Conservation (phyloP, 2,888 invertebrate genomes). For the Tetropium fuscum region DNA sequence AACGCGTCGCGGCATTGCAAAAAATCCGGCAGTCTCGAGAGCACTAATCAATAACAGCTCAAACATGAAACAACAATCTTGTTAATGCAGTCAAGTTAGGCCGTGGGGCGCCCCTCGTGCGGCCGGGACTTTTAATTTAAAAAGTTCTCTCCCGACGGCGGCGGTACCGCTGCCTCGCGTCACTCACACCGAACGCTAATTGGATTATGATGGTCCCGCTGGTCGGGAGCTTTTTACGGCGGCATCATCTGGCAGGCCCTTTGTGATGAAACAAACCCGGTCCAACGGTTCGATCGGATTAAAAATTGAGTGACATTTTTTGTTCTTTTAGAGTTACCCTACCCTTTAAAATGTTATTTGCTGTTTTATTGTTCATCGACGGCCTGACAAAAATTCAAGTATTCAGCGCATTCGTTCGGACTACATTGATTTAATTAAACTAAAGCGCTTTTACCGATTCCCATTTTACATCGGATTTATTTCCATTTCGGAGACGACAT, state of each 20-base stretch:
- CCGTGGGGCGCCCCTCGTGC: slow-evolving; percentile 32
- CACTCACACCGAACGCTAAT: slow-evolving; percentile 62
- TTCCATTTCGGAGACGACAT: slow-evolving; percentile 14
- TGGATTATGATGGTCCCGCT: slow-evolving; percentile 63
- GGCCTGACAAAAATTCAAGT: slow-evolving; percentile 20
- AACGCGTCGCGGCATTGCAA: slow-evolving; percentile 10
- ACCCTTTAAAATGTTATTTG: slow-evolving; percentile 48
- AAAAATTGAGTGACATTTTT: slow-evolving; percentile 57
- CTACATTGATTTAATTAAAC: slow-evolving; percentile 25
- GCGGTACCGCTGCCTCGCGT: slow-evolving; percentile 49
- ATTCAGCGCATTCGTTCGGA: slow-evolving; percentile 24
- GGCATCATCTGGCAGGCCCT: slow-evolving; percentile 59
- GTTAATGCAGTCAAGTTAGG: slow-evolving; percentile 52
- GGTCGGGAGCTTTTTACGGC: slow-evolving; percentile 59
- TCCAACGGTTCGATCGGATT: slow-evolving; percentile 55
- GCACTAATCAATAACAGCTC: slow-evolving; percentile 49
- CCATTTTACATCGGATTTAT: slow-evolving; percentile 10
- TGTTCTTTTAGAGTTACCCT: slow-evolving; percentile 49
- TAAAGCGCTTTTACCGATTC: slow-evolving; percentile 9
- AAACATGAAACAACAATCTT: slow-evolving; percentile 58
- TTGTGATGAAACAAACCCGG: slow-evolving; percentile 45
- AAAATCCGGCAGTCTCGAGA: slow-evolving; percentile 33
- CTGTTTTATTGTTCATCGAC: slow-evolving; percentile 44
- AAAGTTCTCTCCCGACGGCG: slow-evolving; percentile 58
- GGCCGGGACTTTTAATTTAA: slow-evolving; percentile 59